phyloP scores from a whole-genome alignment of 2,797 vertebrate species.

The Darevskia mixta region DNA sequence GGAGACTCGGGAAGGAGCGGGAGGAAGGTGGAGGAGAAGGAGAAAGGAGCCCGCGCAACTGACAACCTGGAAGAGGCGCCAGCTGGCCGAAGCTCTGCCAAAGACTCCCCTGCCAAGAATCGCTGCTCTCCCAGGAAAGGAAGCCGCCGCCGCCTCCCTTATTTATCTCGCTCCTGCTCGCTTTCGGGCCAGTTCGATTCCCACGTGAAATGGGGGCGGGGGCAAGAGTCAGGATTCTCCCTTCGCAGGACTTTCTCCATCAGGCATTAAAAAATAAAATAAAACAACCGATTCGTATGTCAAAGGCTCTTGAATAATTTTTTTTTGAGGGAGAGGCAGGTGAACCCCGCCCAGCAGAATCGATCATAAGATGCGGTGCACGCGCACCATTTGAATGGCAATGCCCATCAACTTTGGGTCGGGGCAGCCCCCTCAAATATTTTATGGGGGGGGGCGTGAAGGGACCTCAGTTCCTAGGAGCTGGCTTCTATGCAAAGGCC shows the following conservation, averaged over 20 bases:
- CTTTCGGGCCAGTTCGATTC: background rate
- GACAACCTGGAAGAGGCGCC: background rate
- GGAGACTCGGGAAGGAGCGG: background rate
- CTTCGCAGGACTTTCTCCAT: background rate
- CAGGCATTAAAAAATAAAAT: background rate
- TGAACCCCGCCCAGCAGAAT: too few species aligned
- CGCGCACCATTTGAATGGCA: too few species aligned
- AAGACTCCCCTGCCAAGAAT: slow-evolving; percentile 16
- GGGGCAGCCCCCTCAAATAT: too few species aligned
- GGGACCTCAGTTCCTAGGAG: too few species aligned
- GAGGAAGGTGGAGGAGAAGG: background rate
- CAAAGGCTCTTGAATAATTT: too few species aligned
- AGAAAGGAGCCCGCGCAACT: background rate
- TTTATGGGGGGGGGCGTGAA: too few species aligned
- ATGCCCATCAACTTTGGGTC: too few species aligned
- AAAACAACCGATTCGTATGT: too few species aligned
- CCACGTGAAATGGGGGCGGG: background rate
- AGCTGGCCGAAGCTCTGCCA: background rate
- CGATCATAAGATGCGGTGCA: too few species aligned
- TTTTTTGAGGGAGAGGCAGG: too few species aligned
- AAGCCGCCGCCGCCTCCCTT: background rate
- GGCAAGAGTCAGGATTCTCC: background rate
- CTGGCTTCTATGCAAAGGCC: too few species aligned
- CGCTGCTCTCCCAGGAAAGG: slow-evolving; percentile 13
- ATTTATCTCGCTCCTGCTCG: too few species aligned